Evolutionary conservation across 2,797 vertebrate species (phyloP).

Genomic region (Holocentrus rufus): DNA sequence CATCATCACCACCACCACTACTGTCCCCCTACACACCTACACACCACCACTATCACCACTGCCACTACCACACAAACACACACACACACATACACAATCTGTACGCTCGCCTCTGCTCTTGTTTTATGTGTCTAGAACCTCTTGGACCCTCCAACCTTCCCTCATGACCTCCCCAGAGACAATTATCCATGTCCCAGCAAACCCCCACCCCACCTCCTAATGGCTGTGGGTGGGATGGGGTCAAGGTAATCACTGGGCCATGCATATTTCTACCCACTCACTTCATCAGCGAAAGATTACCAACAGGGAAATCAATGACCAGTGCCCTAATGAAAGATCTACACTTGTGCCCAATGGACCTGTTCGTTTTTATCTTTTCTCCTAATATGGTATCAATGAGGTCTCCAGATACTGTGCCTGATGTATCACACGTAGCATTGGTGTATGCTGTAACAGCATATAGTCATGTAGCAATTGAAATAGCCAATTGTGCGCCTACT

Average conservation of each 20-base stretch:
- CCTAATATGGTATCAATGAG: constrained; percentile 75
- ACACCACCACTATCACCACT: constrained; percentile 40
- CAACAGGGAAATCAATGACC: constrained; percentile 82
- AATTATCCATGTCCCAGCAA: constrained; percentile 74
- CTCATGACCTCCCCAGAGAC: constrained; percentile 78
- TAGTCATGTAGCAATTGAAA: constrained; percentile 31
- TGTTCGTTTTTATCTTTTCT: constrained; percentile 74
- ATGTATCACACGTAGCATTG: constrained; percentile 62
- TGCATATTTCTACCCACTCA: constrained; percentile 82
- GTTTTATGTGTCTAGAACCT: constrained; percentile 27
- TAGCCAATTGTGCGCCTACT: constrained; percentile 18
- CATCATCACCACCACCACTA: too few relatives aligned
- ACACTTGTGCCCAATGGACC: constrained; percentile 78
- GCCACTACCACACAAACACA: constrained; percentile 30
- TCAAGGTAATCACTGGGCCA: constrained; percentile 79
- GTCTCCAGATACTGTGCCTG: constrained; percentile 56
- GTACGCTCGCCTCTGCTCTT: constrained; percentile 2
- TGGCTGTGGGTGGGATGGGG: constrained; percentile 75
- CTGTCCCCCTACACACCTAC: constrained; percentile 8
- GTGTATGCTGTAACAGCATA: constrained; percentile 1
- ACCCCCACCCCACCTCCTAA: constrained; percentile 66
- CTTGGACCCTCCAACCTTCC: constrained; percentile 61
- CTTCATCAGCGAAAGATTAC: constrained; percentile 83
- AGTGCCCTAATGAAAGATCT: constrained; percentile 78
- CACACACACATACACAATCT: constrained; percentile 5